Conservation (phyloP, 2,888 invertebrate genomes). For the Caenorhabditis becei region DNA sequence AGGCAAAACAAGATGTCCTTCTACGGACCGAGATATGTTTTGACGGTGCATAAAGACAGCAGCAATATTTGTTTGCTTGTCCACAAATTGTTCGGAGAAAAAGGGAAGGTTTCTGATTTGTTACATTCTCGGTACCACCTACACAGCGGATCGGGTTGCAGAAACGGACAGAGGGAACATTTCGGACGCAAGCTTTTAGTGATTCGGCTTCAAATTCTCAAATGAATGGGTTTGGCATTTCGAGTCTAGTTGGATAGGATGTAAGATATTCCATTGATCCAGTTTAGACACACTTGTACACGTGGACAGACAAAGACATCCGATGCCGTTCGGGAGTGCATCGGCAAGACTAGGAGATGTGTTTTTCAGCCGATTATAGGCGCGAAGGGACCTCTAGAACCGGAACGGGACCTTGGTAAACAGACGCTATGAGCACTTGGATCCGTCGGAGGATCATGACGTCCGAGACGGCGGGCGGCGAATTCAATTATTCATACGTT, state of each 20-base stretch:
- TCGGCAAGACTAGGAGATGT: background rate
- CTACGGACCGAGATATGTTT: slow-evolving; percentile 7
- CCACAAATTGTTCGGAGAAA: background rate
- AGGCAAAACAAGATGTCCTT: slow-evolving; percentile 4
- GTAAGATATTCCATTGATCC: no score
- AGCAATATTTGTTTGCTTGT: no score
- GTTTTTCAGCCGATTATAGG: slow-evolving; percentile 3
- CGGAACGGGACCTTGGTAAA: background rate
- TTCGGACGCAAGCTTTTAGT: no score
- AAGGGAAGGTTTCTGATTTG: no score
- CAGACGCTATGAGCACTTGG: background rate
- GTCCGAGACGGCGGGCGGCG: slow-evolving; percentile 11
- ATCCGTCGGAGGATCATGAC: slow-evolving; percentile 3
- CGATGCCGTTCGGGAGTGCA: no score
- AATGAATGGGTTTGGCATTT: no score
- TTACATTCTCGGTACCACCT: background rate
- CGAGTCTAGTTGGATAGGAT: no score
- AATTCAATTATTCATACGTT: slow-evolving; percentile 48
- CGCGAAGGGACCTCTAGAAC: background rate
- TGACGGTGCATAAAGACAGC: background rate
- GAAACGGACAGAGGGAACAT: no score
- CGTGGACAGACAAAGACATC: no score
- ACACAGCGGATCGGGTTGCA: no score
- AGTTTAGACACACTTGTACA: no score
- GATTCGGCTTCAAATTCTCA: no score